Conservation (phyloP, 1,140 invertebrate genomes). For the Nephila pilipes region DNA sequence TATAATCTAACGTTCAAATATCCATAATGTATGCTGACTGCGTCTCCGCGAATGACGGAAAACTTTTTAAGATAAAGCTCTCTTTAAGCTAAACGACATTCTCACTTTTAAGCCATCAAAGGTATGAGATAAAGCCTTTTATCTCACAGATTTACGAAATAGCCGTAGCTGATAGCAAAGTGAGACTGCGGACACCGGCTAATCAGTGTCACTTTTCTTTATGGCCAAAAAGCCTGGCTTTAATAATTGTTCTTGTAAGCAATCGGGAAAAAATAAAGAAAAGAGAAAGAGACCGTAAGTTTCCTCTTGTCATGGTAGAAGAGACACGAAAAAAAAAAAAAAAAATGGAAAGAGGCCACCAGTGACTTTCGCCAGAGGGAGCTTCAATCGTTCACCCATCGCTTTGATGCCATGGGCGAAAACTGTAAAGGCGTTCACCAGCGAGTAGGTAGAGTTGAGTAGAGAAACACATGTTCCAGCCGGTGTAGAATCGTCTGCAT, state of each 20-base stretch:
- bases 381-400: conserved; percentile 50
- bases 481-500: conserved; percentile 16
- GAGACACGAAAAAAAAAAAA: not conserved
- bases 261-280: not conserved
- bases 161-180: not conserved
- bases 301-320: conserved; percentile 7
- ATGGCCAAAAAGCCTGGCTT: not conserved
- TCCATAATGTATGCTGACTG: not conserved
- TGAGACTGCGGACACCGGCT: not conserved
- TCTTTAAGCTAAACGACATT: not conserved
- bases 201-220: conserved; percentile 61
- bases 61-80: not conserved
- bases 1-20: too few species aligned
- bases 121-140: not conserved
- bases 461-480: conserved; percentile 48
- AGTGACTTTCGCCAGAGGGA: conserved; percentile 62
- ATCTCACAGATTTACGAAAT: not conserved
- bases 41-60: not conserved
- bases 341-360: conserved; percentile 64
- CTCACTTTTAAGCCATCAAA: not conserved
- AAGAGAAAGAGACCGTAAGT: not conserved
- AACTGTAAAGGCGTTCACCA: conserved; percentile 41
- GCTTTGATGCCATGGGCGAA: not conserved
- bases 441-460: conserved; percentile 28
- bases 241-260: conserved; percentile 8